These are phyloP conservation scores for Noturus placidus DNA, from an alignment of 2,113 vertebrate genomes.

Conservation along the genomic window DNA sequence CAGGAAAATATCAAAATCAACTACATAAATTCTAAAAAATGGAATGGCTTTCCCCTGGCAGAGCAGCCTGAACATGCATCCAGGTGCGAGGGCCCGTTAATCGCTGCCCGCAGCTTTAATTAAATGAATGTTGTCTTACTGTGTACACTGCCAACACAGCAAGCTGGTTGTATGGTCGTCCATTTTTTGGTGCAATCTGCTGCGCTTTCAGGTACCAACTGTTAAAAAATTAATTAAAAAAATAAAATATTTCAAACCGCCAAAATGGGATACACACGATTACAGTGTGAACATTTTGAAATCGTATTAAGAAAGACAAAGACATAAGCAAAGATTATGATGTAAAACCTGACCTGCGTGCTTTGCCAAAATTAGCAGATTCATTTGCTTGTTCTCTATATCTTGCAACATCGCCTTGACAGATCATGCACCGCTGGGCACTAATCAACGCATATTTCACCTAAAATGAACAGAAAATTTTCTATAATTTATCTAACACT, in stretches of 20 bases:
- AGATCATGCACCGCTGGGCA: constrained; percentile 96
- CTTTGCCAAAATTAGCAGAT: constrained; percentile 94
- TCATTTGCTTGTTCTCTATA: constrained; percentile 96
- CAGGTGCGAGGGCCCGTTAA: too few relatives aligned
- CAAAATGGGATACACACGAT: neutral
- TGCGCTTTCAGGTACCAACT: constrained; percentile 99
- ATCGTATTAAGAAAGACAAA: neutral
- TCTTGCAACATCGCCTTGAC: constrained; percentile 93
- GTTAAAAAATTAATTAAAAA: too few relatives aligned
- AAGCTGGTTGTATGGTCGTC: constrained; percentile 94
- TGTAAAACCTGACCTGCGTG: constrained; percentile 82
- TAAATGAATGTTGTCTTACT: constrained; percentile 71
- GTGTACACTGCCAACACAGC: constrained; percentile 96
- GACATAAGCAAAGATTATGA: neutral
- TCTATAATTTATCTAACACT: neutral
- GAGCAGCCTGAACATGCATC: too few relatives aligned
- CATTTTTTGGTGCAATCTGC: constrained; percentile 97
- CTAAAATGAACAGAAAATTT: constrained; percentile 64
- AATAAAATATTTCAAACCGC: neutral
- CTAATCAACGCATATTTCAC: constrained; percentile 98
- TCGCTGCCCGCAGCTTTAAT: too few relatives aligned
- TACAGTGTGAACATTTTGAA: neutral
- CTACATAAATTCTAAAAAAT: too few relatives aligned
- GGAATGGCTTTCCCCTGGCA: too few relatives aligned
- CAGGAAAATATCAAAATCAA: too few relatives aligned